Evolutionary conservation across 2,113 vertebrate genomes (phyloP), one percentile per base, ranked within the genome.

Genomic region (mouse (Mus musculus)): DNA sequence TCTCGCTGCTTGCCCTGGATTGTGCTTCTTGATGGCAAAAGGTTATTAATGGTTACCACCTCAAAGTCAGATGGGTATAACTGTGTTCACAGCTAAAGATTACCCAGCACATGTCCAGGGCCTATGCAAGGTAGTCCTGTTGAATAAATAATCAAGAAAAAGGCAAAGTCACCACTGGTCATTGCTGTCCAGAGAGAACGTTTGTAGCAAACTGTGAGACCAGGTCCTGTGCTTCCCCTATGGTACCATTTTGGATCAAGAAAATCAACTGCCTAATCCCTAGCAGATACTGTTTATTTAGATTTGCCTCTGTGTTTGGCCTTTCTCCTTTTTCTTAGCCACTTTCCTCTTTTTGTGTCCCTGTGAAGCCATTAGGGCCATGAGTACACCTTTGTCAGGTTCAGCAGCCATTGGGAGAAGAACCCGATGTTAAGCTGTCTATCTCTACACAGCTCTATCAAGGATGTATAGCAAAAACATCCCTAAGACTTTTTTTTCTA

Each of bases 21-120:
- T 24, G 59, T 0, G 16, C n/a, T 82, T 73, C 69, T 87, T 14
- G 36, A 5, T 19, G 26, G 49, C 13, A 7, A 7, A 39, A 12
- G 22, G 9, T 36, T n/a, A 56, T 7, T 28, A 8, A 65, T 73
- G 24, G 33, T 67, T 13, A n/a, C 19, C 2, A 5, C 20, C 0
- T 17, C 24, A 67, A 46, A 39, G 20, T 42, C 49, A 91, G 20
- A 13, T 20, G 19, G 4, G 33, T 54, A 5, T 59, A 1, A 3
- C 30, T 28, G 28, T 26, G 28, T 33, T 54, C 28, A 30, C 4
- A 3, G 30, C 13, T 72, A 4, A 20, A 42, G 16, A 2, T 77
- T 63, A 42, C 17, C 12, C 2, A 36, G 67, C 6, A 30, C 3
- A 19, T n/a, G 5, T 11, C 8, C 0, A 0, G 4, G 3, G 4